Percentiles rank a stretch among this genome's conserved stretches.
Conservation (phyloP, 2,113 vertebrate genomes). For the Trichechus manatus region DNA sequence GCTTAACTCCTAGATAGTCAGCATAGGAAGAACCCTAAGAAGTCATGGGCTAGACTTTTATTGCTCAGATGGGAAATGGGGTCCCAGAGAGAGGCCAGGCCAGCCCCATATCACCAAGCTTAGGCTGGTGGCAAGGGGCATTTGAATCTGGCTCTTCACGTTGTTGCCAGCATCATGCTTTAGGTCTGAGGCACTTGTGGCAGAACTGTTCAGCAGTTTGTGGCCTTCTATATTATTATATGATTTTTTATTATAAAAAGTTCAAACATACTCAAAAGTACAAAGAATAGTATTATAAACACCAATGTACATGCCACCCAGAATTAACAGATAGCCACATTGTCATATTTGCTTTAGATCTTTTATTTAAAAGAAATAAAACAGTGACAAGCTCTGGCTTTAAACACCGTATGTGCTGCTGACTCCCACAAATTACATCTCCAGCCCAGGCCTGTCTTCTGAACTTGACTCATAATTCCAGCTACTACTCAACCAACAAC, state of each 20-base stretch:
- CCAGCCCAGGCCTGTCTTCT: neutral
- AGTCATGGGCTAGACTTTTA: neutral
- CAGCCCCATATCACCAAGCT: neutral
- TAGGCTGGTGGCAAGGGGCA: neutral
- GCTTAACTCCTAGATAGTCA: neutral
- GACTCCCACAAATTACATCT: neutral
- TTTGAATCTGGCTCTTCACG: neutral
- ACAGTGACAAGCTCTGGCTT: conserved; percentile 19
- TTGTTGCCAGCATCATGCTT: accelerated
- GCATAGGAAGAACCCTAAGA: neutral
- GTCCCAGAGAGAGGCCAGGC: neutral
- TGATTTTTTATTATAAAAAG: conserved; percentile 52
- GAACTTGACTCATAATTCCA: neutral
- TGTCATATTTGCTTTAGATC: neutral
- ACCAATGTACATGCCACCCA: neutral
- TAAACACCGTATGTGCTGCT: neutral
- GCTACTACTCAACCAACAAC: neutral
- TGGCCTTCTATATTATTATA: conserved; percentile 23
- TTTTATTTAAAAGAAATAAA: conserved; percentile 66
- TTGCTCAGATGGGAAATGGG: neutral
- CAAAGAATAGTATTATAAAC: conserved; percentile 29
- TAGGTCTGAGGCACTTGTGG: neutral
- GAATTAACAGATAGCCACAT: neutral
- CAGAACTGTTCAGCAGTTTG: neutral
- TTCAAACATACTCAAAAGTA: conserved; percentile 52